Base-by-base conservation (phyloP, 2,888 invertebrate genomes). In the Acleris literana region DNA sequence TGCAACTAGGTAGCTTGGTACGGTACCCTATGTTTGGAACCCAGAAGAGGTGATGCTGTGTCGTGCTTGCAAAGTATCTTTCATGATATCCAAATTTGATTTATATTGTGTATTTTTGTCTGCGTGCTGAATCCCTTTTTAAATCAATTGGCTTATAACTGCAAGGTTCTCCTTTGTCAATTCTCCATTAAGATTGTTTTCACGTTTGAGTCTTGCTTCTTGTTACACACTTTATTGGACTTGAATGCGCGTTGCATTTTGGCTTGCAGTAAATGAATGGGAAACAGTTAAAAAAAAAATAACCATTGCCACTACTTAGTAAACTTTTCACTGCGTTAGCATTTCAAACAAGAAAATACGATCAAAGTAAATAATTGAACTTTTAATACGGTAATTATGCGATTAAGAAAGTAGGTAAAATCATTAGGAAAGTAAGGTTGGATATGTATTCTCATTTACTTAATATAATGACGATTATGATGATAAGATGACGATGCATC, bases 101-200 rank as follows among this genome's bases (percentile, higher is more conserved):
- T 63, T 44, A 44, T 44, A n/a, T 44, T 60, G 53, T 65, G 55
- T 52, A 43, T 64, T 51, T 65, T 60, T 60, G 20, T 46, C 20
- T 51, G 33, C 61, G 55, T 61, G 64, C 54, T 64, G 60, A 60
- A 56, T 43, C 43, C 51, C 22, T 46, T 61, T 46, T 51, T 51
- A 20, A 51, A 60, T 44, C 55, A 55, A 65, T 49, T 44, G 55
- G 29, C 60, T 51, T 60, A 29, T 18, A 44, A 16, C n/a, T 44
- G 5, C 1, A 6, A 44, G 5, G 44, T 44, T n/a, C n/a, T n/a
- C 13, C n/a, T n/a, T 44, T n/a, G 46, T 46, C 17, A 46, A 46
- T 17, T 25, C 25, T 25, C 5, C 25, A 25, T 25, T 25, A 25
- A 5, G 25, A 25, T 5, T 25, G n/a, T n/a, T 17, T 53, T 53